phyloP scores from a whole-genome alignment of 2,797 vertebrate genomes.

The Epinephelus awoara region DNA sequence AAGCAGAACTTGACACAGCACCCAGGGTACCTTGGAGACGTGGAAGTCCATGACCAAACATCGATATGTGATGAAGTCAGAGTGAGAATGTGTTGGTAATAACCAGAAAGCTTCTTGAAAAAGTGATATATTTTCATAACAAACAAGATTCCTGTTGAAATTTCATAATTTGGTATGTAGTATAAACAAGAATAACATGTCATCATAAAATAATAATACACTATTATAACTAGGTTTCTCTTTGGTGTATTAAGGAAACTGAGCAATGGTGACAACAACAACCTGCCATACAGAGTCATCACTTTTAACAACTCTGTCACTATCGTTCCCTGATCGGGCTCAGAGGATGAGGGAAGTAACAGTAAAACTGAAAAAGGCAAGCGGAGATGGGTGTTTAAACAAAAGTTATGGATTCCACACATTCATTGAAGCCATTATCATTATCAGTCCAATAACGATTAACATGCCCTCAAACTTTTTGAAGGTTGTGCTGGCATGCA shows the following conservation, averaged over 20 bases:
- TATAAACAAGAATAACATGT: background rate
- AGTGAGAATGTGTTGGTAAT: background rate
- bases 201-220: background rate
- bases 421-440: background rate
- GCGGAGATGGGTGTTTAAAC: too few species aligned
- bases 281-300: background rate
- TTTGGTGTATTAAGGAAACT: too few species aligned
- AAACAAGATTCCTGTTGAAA: background rate
- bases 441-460: background rate
- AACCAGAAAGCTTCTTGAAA: background rate
- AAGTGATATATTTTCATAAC: background rate
- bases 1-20: too few species aligned
- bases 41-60: too few species aligned
- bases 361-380: too few species aligned
- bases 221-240: background rate
- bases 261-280: background rate
- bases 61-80: too few species aligned
- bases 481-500: conserved; percentile 7
- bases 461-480: background rate
- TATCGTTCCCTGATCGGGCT: too few species aligned
- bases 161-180: background rate
- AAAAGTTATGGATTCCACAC: background rate
- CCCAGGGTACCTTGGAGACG: too few species aligned
- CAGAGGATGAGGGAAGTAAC: too few species aligned
- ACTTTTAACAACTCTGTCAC: background rate